Percentiles rank a stretch among this genome's conserved stretches.
Evolutionary conservation across 2,888 invertebrate genomes (phyloP).

Genomic region (Cheilosia urbana): DNA sequence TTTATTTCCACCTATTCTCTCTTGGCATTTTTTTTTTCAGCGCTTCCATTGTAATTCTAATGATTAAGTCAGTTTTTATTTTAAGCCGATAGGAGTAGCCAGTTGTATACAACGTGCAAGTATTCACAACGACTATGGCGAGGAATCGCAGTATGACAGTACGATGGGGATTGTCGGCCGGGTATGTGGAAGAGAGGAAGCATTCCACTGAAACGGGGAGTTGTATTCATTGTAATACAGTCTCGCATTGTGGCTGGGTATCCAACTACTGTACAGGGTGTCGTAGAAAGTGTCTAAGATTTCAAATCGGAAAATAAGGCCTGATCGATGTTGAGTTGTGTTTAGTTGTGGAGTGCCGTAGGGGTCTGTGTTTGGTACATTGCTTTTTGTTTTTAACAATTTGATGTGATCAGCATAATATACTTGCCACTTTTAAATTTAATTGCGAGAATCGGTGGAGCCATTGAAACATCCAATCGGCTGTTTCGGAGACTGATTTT

Average conservation of each 20-base stretch:
- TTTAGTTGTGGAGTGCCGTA: too few relatives aligned
- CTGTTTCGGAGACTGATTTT: too few relatives aligned
- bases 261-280: slow-evolving; percentile 24
- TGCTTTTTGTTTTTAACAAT: too few relatives aligned
- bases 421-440: too few relatives aligned
- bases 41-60: slow-evolving; percentile 40
- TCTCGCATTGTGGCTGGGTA: slow-evolving; percentile 28
- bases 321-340: too few relatives aligned
- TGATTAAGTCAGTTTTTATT: slow-evolving; percentile 5
- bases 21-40: neutral
- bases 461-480: too few relatives aligned
- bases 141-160: slow-evolving; percentile 3
- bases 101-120: slow-evolving; percentile 35
- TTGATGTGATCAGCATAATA: too few relatives aligned
- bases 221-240: slow-evolving; percentile 43
- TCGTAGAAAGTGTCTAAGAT: neutral
- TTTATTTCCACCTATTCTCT: slow-evolving; percentile 1
- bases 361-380: too few relatives aligned
- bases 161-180: neutral
- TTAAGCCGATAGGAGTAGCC: neutral
- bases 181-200: slow-evolving; percentile 48
- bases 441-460: too few relatives aligned
- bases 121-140: slow-evolving; percentile 14
- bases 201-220: slow-evolving; percentile 36
- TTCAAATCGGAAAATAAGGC: neutral